Base-by-base conservation (phyloP, 2,888 invertebrate species). In the Latrodectus hesperus region DNA sequence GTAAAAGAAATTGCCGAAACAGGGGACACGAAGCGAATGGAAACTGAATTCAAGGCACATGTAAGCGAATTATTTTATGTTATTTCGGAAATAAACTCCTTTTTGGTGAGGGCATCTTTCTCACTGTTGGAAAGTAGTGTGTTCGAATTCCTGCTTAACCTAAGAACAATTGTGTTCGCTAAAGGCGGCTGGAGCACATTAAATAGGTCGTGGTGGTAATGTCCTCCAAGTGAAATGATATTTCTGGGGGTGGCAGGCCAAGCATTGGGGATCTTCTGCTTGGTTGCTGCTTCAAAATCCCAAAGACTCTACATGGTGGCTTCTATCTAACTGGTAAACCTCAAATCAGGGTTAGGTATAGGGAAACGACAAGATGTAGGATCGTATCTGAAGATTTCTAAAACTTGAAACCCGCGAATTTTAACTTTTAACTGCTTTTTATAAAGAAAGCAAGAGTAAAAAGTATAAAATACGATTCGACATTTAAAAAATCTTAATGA, bases 1-100 rank as follows among this genome's bases (percentile, higher is more conserved):
- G 95, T 99, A 91, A 95, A 96, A 92, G 96, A 98, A 91, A 94
- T 99, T 64, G 99, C 99, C 5, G 98, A 99, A 91, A 97, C 97
- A 93, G 99, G 99, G 1, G 96, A 97, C 0, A 96, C 97, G 0
- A 94, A 96, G n/a, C 94, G 95, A 52, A 93, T 98, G 92, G 98
- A 99, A 93, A 95, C 95, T 0, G 99, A 99, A 93, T 94, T 99
- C 89, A 95, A 96, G 76, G 95, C 95, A 38, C 70, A 70, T 49
- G 38, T 70, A 38, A 70, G 2, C 49, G 10, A 26, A 26, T 38
- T 26, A 5, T 38, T 70, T 38, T 70, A 60, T 38, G 12, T 4
- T 6, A 14, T 60, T 16, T 60, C 12, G 10, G 14, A 60, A 16
- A 60, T 38, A 38, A 38, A 38, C 6, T 22, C 1, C 22, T 22